Conservation (phyloP, 2,113 vertebrate genomes). For the Eulemur rufifrons region DNA sequence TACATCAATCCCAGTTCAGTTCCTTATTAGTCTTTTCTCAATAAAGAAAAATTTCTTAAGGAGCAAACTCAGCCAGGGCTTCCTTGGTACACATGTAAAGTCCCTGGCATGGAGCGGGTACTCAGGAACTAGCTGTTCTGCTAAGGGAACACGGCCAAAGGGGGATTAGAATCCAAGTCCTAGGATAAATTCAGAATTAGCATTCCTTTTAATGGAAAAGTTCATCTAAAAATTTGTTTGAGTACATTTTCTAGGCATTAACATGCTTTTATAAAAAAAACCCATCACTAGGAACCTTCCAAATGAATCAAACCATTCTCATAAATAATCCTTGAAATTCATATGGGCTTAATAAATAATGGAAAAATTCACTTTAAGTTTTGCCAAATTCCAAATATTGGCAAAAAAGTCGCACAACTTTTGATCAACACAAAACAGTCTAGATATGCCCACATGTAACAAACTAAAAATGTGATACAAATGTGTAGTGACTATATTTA, state of each 20-base stretch:
- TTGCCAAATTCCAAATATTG: slow-evolving; percentile 65
- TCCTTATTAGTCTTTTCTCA: slow-evolving; percentile 50
- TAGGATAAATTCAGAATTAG: slow-evolving; percentile 37
- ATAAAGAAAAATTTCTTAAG: slow-evolving; percentile 6
- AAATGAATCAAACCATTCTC: slow-evolving; percentile 56
- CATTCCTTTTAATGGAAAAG: slow-evolving; percentile 49
- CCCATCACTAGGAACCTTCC: slow-evolving; percentile 41
- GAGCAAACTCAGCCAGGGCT: not conserved
- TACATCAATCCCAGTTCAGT: slow-evolving; percentile 5
- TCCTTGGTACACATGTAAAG: slow-evolving; percentile 37
- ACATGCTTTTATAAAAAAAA: slow-evolving; percentile 57
- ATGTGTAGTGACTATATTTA: slow-evolving; percentile 37
- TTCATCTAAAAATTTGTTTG: slow-evolving; percentile 52
- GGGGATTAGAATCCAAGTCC: not conserved
- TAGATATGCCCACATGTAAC: not conserved
- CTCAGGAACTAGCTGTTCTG: not conserved
- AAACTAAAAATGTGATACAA: slow-evolving; percentile 43
- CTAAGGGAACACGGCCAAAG: not conserved
- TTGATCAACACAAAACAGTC: slow-evolving; percentile 54
- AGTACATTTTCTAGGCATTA: slow-evolving; percentile 64
- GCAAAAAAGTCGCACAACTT: slow-evolving; percentile 5
- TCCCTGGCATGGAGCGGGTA: not conserved
- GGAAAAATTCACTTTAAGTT: slow-evolving; percentile 59
- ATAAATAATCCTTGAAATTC: slow-evolving; percentile 65
- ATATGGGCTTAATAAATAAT: slow-evolving; percentile 69